Evolutionary conservation across 2,113 vertebrate species (phyloP).

Genomic region (Illadopsis cleaveri): DNA sequence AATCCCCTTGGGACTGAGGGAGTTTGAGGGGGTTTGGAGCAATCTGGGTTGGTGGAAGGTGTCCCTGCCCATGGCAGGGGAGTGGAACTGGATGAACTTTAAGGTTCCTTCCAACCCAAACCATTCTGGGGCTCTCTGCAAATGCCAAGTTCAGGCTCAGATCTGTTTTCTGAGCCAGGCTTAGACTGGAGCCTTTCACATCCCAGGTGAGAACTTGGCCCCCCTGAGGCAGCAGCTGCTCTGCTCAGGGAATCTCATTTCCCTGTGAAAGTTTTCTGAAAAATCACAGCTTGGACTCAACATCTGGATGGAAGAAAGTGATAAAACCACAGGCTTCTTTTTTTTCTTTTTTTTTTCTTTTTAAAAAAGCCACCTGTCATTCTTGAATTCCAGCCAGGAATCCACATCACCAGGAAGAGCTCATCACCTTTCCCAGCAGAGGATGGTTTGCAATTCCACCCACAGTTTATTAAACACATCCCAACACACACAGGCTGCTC

Average conservation of each 20-base stretch:
- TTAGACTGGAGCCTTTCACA: neutral
- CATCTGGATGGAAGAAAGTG: neutral
- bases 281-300: neutral
- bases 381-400: neutral
- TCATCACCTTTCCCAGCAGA: neutral
- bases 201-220: neutral
- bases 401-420: neutral
- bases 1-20: neutral
- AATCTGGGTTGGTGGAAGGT: fast-evolving
- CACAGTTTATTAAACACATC: neutral
- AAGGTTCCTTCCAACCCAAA: neutral
- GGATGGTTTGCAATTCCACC: neutral
- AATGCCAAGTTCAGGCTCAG: neutral
- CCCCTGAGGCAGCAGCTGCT: neutral
- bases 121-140: neutral
- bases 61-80: neutral
- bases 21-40: neutral
- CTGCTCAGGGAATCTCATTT: neutral
- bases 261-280: neutral
- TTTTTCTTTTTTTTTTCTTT: neutral
- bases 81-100: neutral
- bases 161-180: neutral
- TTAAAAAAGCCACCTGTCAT: neutral
- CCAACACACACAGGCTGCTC: neutral
- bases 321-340: neutral